Base-by-base conservation (phyloP, 2,113 vertebrate genomes). In the Zosterops borbonicus region DNA sequence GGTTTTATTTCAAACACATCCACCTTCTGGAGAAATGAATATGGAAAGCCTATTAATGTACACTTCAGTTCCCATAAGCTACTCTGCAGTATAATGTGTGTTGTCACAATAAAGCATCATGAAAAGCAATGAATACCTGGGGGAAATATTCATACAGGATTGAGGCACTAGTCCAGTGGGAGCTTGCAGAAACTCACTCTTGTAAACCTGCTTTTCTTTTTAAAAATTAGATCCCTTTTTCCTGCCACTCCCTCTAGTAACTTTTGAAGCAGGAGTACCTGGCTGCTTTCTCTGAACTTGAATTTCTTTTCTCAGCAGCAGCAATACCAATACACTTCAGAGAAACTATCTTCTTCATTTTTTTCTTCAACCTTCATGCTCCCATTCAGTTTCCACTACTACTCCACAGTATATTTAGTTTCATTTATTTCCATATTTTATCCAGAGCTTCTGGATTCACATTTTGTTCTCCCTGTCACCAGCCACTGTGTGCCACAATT, bases 381-480 rank as follows among this genome's bases (percentile, higher is more conserved):
- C 44, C 52, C 37, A 53, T 14, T 59, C 16, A 94, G 23, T 94
- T 92, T 86, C 29, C 37, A 84, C 12, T 64, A 28, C 24, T 83
- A 27, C 17, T 90, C 29, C 9, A 15, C 9, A 7, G 1, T 63
- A 29, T 56, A 91, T 90, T 92, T 90, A 58, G 35, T 83, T 92
- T 92, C 87, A 78, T 94, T 81, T 71, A 49, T 77, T 87, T 94
- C 33, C 94, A 4, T 58, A 50, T 87, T 95, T 93, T 94, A 70
- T 77, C 28, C 47, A 83, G 64, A 70, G 6, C n/a, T 93, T 70
- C 37, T 56, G 77, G 42, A 64, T 31, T 41, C n/a, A 37, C 56
- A 24, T 77, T 88, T 81, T 67, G 12, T 42, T 68, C 86, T 89
- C 29, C 80, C 83, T 80, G 13, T 78, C 90, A 76, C 27, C 62